Percentiles rank a stretch among this genome's conserved stretches.
Conservation (phyloP, 2,888 invertebrate species). For the Lapara coniferarum region DNA sequence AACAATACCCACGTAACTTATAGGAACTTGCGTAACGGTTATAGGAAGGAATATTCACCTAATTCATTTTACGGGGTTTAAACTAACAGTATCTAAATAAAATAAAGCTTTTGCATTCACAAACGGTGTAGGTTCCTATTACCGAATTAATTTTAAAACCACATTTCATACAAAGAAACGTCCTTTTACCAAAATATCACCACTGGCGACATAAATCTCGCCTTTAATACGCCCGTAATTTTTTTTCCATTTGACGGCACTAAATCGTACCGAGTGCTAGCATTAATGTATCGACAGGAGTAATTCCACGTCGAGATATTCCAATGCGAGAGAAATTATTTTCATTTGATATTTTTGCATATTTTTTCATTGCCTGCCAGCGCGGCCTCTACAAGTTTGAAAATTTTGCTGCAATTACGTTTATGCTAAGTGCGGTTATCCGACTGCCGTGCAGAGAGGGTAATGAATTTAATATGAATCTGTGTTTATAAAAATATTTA, state of each 20-base stretch:
- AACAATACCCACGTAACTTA: no score
- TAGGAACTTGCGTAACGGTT: no score
- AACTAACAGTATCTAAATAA: no score
- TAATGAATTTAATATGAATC: no score
- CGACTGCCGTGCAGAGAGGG: no score
- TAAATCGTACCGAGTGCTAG: slow-evolving; percentile 58
- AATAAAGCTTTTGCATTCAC: neutral
- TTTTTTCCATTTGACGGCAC: slow-evolving; percentile 65
- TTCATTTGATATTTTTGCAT: slow-evolving; percentile 28
- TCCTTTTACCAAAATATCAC: neutral
- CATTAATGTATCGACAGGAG: slow-evolving; percentile 70
- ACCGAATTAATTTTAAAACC: no score
- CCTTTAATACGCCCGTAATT: slow-evolving; percentile 40
- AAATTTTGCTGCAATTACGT: neutral
- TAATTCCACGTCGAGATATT: slow-evolving; percentile 52
- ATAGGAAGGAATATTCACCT: no score
- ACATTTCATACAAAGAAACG: no score
- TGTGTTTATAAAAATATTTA: no score
- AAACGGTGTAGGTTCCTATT: no score
- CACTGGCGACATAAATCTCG: slow-evolving; percentile 31
- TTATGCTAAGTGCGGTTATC: neutral
- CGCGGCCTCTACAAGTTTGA: slow-evolving; percentile 26
- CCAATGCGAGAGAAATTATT: slow-evolving; percentile 30
- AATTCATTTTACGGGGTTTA: no score
- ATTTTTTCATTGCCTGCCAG: slow-evolving; percentile 34